phyloP scores from a whole-genome alignment of 1,140 invertebrate species.

The Mamestra configurata region DNA sequence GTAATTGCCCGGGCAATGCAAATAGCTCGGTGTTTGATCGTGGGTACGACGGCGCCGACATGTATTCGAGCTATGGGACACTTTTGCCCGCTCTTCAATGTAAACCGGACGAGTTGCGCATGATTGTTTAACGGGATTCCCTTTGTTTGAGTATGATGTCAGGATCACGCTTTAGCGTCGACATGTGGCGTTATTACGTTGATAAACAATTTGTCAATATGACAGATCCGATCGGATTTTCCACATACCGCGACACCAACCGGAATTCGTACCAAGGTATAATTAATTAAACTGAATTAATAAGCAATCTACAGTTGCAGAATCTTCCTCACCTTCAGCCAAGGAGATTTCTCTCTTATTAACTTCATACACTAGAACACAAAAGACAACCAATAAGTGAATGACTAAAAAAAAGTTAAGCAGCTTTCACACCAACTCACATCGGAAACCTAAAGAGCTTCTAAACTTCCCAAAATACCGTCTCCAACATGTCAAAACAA shows the following conservation, averaged over 20 bases:
- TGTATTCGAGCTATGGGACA: constrained; percentile 33
- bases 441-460: not conserved
- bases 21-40: constrained; percentile 81
- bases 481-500: not conserved
- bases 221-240: constrained; percentile 11
- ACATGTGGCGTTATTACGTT: constrained; percentile 32
- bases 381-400: no score
- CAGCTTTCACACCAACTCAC: not conserved
- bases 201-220: constrained; percentile 5
- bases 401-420: no score
- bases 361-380: no score
- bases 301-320: not conserved
- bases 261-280: not conserved
- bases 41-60: constrained; percentile 56
- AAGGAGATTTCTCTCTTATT: no score
- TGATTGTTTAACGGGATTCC: constrained; percentile 68
- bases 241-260: not conserved
- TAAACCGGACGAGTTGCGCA: constrained; percentile 63
- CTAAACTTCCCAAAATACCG: not conserved
- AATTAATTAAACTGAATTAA: not conserved
- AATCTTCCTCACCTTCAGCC: no score
- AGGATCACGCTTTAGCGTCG: constrained; percentile 54
- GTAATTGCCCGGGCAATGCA: constrained; percentile 84
- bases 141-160: constrained; percentile 61
- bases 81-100: constrained; percentile 58